Evolutionary conservation across 1,140 invertebrate species (phyloP).

Genomic region (Orius insidiosus): DNA sequence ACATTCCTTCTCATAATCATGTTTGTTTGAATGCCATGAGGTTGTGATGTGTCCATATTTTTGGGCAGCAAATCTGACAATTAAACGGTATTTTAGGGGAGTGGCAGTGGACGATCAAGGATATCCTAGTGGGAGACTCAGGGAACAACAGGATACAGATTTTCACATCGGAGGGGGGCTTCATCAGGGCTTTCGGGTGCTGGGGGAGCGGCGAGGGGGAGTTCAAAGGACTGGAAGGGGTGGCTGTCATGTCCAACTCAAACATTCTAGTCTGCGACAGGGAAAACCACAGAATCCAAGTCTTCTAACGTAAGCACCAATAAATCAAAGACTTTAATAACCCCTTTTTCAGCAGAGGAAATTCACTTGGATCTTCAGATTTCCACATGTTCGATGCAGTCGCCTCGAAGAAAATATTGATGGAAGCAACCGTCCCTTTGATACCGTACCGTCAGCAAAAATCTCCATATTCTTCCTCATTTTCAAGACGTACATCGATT

Average conservation of each 20-base stretch:
- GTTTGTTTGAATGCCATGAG: too few relatives aligned
- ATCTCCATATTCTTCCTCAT: too few relatives aligned
- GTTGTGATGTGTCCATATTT: too few relatives aligned
- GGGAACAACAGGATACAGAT: constrained; percentile 98
- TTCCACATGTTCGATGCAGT: constrained; percentile 6
- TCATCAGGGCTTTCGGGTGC: constrained; percentile 78
- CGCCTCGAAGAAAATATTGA: constrained; percentile 5
- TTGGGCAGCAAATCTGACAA: too few relatives aligned
- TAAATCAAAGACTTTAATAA: too few relatives aligned
- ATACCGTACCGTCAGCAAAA: neutral
- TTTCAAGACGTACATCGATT: too few relatives aligned
- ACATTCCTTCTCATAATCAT: too few relatives aligned
- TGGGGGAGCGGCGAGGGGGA: constrained; percentile 91
- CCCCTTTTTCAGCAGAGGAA: neutral
- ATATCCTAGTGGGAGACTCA: constrained; percentile 92
- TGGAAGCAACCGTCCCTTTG: constrained; percentile 3
- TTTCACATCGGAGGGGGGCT: constrained; percentile 81
- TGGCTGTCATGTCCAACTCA: constrained; percentile 81
- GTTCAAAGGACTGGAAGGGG: constrained; percentile 91
- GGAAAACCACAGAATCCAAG: constrained; percentile 94
- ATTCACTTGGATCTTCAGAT: neutral
- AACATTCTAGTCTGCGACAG: constrained; percentile 92
- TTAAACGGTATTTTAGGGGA: constrained; percentile 58
- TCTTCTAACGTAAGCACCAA: constrained; percentile 51
- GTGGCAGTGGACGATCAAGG: constrained; percentile 95